Conservation (phyloP, 2,797 vertebrate species). For the Uromys caudimaculatus region DNA sequence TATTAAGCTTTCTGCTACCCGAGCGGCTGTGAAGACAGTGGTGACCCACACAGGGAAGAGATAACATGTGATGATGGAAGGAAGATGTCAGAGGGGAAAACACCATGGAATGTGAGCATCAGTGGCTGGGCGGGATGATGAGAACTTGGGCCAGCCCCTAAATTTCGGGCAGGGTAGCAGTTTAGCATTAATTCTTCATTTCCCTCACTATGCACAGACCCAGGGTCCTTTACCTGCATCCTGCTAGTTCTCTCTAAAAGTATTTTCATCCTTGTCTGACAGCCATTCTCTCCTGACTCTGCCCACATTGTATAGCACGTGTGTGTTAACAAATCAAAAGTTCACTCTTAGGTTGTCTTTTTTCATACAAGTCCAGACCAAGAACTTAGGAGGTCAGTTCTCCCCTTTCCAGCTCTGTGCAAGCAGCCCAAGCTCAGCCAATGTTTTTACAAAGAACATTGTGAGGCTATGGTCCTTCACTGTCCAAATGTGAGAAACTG, state of each 20-base stretch:
- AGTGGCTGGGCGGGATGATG: neutral
- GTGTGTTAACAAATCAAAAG: neutral
- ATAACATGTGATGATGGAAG: neutral
- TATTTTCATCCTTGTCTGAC: neutral
- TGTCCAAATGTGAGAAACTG: neutral
- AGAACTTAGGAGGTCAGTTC: neutral
- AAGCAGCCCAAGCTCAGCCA: neutral
- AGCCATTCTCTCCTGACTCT: neutral
- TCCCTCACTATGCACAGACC: neutral
- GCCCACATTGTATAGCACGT: neutral
- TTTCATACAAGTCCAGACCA: neutral
- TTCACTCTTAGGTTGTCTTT: neutral
- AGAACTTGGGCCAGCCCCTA: neutral
- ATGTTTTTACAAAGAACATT: neutral
- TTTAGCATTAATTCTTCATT: neutral
- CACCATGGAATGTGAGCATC: neutral
- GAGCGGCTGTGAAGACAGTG: neutral
- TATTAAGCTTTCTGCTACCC: neutral
- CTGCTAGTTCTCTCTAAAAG: neutral
- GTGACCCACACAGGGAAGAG: neutral
- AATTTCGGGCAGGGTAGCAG: fast-evolving
- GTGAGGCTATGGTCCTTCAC: too few relatives aligned
- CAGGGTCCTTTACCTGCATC: neutral
- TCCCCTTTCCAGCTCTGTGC: neutral
- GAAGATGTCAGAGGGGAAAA: neutral